phyloP scores from a whole-genome alignment of 2,888 invertebrate species.

The Cheilosia vernalis region DNA sequence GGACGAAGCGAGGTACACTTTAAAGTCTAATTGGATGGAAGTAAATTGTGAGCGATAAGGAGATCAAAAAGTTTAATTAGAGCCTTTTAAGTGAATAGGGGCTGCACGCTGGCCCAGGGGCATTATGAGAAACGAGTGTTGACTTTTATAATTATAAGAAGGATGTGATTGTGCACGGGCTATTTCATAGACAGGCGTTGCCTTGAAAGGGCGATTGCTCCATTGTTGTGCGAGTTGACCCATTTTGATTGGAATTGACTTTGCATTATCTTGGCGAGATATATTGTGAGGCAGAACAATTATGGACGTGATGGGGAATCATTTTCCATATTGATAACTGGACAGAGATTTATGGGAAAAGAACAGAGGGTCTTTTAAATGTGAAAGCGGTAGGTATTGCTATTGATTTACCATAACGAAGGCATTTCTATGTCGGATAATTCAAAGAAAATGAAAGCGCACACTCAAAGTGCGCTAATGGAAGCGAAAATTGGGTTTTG shows the following conservation, averaged over 20 bases:
- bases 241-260: constrained; percentile 29
- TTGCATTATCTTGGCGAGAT: constrained; percentile 2
- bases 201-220: constrained; percentile 1
- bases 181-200: constrained; percentile 1
- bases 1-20: constrained; percentile 17
- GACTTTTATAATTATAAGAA: constrained; percentile 24
- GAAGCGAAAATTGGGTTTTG: too few relatives aligned
- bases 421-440: too few relatives aligned
- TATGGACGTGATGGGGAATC: background rate
- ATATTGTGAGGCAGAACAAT: constrained; percentile 6
- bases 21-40: constrained; percentile 57
- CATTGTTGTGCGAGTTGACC: constrained; percentile 43
- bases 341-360: background rate
- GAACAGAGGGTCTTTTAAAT: too few relatives aligned
- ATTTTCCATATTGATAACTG: background rate
- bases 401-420: too few relatives aligned
- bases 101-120: too few relatives aligned
- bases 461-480: too few relatives aligned
- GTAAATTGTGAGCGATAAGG: constrained; percentile 61
- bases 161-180: constrained; percentile 22
- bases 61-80: constrained; percentile 67
- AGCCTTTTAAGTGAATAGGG: constrained; percentile 29
- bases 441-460: too few relatives aligned
- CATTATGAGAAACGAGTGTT: constrained; percentile 16
- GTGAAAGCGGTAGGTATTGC: too few relatives aligned